Evolutionary conservation across 2,797 vertebrate genomes (phyloP), one percentile per base, ranked within the genome.

Genomic region (Cossypha dichroa): DNA sequence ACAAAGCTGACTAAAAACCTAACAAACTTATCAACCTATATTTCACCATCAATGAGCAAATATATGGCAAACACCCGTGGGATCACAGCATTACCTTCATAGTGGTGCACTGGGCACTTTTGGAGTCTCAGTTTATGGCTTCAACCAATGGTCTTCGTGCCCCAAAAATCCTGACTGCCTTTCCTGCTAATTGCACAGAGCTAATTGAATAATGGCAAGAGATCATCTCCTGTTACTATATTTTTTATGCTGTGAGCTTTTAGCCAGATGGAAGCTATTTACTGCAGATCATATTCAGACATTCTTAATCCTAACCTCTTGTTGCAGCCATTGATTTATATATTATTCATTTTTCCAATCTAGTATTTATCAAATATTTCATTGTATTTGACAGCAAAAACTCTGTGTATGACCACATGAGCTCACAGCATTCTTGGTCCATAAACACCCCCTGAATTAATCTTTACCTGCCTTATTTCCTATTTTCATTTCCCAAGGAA

Each of bases 401-500:
- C 48, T 43, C 54, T 55, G 23, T 20, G 14, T 66, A 55, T 26
- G 49, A 31, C 63, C 51, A 48, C 40, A 54, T 5, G 23, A 83
- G 56, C 38, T 92, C 33, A 56, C 43, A 88, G 60, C 31, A 74
- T 13, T 60, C 79, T 41, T 63, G n/a, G 79, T 84, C 63, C 76
- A 83, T 56, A 56, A 92, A 83, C 0, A 2, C 16, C 28, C 46
- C 43, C 25, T 56, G 56, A 80, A 83, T 85, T 85, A 83, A 80
- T 90, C 73, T 72, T 81, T 70, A 63, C 76, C 66, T 52, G 68
- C 20, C 52, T 56, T 70, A 75, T 81, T 90, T 87, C 58, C 46
- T 67, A 28, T 67, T 92, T 89, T 81, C 52, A 85, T 80, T 88
- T 94, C 68, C 85, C 79, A 75, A 66, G 48, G 36, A 79, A 76